A percentile compares a stretch with the other conserved stretches of the same genome.
Conservation (phyloP, 2,888 invertebrate genomes). For the Halocaridina rubra region DNA sequence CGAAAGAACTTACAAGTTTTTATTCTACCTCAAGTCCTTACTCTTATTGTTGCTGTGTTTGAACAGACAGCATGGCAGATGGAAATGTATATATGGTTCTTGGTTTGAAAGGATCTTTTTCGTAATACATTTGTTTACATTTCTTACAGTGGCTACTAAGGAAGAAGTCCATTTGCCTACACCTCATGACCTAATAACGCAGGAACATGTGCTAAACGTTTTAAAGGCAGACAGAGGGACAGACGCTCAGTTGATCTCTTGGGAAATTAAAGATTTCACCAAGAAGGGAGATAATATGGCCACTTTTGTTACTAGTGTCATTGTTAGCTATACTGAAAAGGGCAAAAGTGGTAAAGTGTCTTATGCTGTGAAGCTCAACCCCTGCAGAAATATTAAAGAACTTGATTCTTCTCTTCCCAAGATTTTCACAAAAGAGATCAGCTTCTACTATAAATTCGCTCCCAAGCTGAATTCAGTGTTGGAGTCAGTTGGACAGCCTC, state of each 20-base stretch:
- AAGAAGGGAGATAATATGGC: slow-evolving; percentile 54
- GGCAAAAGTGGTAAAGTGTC: not conserved
- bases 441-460: slow-evolving; percentile 14
- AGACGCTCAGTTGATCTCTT: slow-evolving; percentile 12
- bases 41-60: too few species aligned
- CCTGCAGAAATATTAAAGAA: not conserved
- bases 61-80: too few species aligned
- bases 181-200: slow-evolving; percentile 34
- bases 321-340: not conserved
- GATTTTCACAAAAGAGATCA: slow-evolving; percentile 29
- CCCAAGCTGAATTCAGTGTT: slow-evolving; percentile 19
- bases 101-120: too few species aligned
- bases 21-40: too few species aligned
- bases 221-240: slow-evolving; percentile 42
- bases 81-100: too few species aligned
- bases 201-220: slow-evolving; percentile 12
- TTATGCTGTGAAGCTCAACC: slow-evolving; percentile 45
- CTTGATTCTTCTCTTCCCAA: not conserved
- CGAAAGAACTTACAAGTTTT: too few species aligned
- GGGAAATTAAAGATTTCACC: slow-evolving; percentile 39
- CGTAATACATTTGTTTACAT: too few species aligned
- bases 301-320: slow-evolving; percentile 40
- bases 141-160: too few species aligned
- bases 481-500: not conserved
- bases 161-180: too few species aligned